Conservation (phyloP, 1,140 invertebrate species). For the Vollenhovia emeryi region DNA sequence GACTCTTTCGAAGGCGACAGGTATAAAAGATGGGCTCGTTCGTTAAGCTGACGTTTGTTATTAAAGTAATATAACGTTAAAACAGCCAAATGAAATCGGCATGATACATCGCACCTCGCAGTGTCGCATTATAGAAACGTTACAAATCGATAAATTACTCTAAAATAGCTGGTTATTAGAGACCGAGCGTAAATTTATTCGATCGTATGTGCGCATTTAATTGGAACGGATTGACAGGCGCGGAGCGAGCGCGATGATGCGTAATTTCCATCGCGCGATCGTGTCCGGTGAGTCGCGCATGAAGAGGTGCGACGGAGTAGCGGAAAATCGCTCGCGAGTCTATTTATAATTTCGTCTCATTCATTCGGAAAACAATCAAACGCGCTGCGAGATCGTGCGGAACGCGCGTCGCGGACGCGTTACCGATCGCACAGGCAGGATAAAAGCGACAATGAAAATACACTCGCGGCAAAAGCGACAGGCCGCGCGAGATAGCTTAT, state of each 20-base stretch:
- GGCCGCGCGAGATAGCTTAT: constrained; percentile 71
- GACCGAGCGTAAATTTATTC: constrained; percentile 58
- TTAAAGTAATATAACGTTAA: neutral
- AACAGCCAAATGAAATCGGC: neutral
- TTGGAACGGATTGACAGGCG: constrained; percentile 36
- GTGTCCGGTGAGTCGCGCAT: constrained; percentile 6
- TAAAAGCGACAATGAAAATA: constrained; percentile 74
- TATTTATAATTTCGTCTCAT: constrained; percentile 73
- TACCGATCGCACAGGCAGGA: constrained; percentile 62
- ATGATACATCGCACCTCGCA: neutral
- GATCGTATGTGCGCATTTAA: constrained; percentile 27
- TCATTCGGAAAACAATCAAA: constrained; percentile 71
- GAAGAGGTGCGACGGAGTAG: constrained; percentile 35
- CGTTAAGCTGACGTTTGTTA: neutral
- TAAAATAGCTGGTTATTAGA: constrained; percentile 60
- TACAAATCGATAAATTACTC: constrained; percentile 65
- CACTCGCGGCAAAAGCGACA: constrained; percentile 72
- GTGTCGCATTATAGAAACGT: neutral
- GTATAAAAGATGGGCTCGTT: neutral
- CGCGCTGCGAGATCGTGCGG: constrained; percentile 55
- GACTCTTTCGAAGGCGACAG: neutral
- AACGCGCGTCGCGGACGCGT: constrained; percentile 7
- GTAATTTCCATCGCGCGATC: constrained; percentile 66
- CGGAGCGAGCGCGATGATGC: constrained; percentile 54
- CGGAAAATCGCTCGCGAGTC: constrained; percentile 57